Evolutionary conservation across 2,797 vertebrate genomes (phyloP).

Genomic region (Erpetoichthys calabaricus): DNA sequence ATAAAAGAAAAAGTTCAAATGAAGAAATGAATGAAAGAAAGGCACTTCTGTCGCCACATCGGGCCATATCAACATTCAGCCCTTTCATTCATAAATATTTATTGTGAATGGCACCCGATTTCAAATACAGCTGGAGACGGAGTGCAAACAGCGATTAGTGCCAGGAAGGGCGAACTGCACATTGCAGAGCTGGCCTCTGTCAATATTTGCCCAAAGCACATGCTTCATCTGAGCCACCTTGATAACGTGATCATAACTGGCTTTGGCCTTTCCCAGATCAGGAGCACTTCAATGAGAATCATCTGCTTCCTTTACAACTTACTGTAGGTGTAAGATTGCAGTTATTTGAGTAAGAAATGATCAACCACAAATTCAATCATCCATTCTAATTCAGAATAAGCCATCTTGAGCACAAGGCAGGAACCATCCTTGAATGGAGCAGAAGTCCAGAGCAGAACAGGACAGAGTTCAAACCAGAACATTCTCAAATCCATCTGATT

Average conservation of each 20-base stretch:
- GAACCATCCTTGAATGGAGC: no score
- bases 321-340: neutral
- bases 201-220: slow-evolving; percentile 25
- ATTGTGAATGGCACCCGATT: slow-evolving; percentile 38
- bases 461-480: no score
- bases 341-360: neutral
- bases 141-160: slow-evolving; percentile 34
- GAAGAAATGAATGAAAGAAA: slow-evolving; percentile 49
- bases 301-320: neutral
- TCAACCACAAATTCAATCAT: no score
- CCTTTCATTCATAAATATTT: slow-evolving; percentile 56
- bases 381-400: no score
- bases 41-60: slow-evolving; percentile 1
- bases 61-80: slow-evolving; percentile 23
- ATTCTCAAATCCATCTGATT: no score
- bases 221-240: slow-evolving; percentile 22
- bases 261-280: neutral
- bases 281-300: neutral
- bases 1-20: slow-evolving; percentile 3
- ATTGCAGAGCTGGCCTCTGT: slow-evolving; percentile 18
- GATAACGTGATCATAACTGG: slow-evolving; percentile 17
- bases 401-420: no score
- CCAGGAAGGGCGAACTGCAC: slow-evolving; percentile 25
- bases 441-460: no score
- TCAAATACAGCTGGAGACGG: slow-evolving; percentile 11